A percentile compares a stretch with the other conserved stretches of the same genome.
These are phyloP conservation scores for Melinopterus prodromus DNA, from an alignment of 2,888 invertebrate species.

Conservation along the genomic window DNA sequence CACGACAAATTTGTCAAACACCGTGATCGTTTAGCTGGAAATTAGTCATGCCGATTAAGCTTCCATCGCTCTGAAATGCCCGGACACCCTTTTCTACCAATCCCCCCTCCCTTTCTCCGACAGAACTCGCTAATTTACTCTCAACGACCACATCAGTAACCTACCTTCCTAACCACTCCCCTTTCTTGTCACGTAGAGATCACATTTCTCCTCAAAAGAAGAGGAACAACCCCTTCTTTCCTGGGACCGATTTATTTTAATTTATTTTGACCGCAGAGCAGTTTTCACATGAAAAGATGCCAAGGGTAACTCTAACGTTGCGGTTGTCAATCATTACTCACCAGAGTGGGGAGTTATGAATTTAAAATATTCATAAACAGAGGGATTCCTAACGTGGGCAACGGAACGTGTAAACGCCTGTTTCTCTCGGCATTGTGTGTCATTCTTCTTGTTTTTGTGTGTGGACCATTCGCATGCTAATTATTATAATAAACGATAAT, in stretches of 20 bases:
- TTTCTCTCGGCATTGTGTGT: not conserved
- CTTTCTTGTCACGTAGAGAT: not conserved
- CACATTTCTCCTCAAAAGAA: not conserved
- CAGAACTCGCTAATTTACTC: not conserved
- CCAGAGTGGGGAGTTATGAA: not conserved
- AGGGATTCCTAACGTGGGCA: not conserved
- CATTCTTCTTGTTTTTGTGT: not conserved
- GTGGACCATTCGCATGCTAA: not conserved
- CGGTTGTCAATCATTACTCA: conserved; percentile 8
- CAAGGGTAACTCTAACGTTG: not conserved
- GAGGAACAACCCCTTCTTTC: too few relatives aligned
- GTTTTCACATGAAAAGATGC: not conserved
- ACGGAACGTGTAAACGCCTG: not conserved
- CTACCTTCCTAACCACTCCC: not conserved
- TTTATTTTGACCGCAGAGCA: conserved; percentile 28
- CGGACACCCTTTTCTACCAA: not conserved
- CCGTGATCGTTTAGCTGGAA: conserved; percentile 15
- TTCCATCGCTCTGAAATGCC: not conserved
- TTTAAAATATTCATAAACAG: not conserved
- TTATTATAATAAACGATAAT: not conserved
- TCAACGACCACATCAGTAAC: not conserved
- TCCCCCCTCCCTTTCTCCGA: not conserved
- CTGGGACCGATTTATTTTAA: conserved; percentile 23
- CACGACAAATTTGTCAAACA: conserved; percentile 26
- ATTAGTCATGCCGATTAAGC: not conserved